These are phyloP conservation scores for Ectropis crepuscularia DNA, from an alignment of 2,888 invertebrate species.

Conservation along the genomic window DNA sequence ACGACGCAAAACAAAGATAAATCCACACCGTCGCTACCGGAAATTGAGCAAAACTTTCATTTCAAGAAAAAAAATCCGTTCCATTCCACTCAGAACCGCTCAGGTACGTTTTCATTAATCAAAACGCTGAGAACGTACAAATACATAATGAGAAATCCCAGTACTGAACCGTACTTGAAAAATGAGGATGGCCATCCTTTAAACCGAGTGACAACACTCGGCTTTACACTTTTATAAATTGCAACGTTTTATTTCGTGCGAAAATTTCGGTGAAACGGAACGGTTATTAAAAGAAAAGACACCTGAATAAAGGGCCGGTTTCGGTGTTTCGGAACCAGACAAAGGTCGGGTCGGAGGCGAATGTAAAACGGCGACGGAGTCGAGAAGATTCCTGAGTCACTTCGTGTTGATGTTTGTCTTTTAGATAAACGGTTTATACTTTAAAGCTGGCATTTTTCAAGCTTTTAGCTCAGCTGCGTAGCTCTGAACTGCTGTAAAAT, in stretches of 20 bases:
- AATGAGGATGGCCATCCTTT: conserved; percentile 47
- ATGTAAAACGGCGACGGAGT: conserved; percentile 1
- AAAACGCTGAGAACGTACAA: conserved; percentile 48
- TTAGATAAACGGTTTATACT: conserved; percentile 2
- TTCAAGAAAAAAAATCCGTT: conserved; percentile 37
- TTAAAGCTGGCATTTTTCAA: neutral
- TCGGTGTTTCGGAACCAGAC: conserved; percentile 26
- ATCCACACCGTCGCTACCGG: conserved; percentile 29
- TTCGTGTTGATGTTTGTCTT: conserved; percentile 9
- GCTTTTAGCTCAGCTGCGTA: neutral
- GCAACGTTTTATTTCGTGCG: conserved; percentile 47
- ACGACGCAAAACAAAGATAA: conserved; percentile 36
- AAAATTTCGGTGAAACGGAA: conserved; percentile 50
- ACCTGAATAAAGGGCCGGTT: conserved; percentile 39
- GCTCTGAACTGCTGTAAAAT: too few relatives aligned
- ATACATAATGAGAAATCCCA: conserved; percentile 31
- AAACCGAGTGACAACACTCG: conserved; percentile 46
- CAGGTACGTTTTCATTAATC: conserved; percentile 54
- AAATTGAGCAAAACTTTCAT: conserved; percentile 44
- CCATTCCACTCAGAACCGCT: conserved; percentile 39
- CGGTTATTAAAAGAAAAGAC: conserved; percentile 47
- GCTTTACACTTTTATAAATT: conserved; percentile 49
- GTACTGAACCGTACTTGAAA: conserved; percentile 40
- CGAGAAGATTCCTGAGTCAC: conserved; percentile 9
- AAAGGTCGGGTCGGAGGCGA: conserved; percentile 5